These are phyloP conservation scores for Crocidura indochinensis DNA, from an alignment of 2,797 vertebrate species.

Conservation along the genomic window DNA sequence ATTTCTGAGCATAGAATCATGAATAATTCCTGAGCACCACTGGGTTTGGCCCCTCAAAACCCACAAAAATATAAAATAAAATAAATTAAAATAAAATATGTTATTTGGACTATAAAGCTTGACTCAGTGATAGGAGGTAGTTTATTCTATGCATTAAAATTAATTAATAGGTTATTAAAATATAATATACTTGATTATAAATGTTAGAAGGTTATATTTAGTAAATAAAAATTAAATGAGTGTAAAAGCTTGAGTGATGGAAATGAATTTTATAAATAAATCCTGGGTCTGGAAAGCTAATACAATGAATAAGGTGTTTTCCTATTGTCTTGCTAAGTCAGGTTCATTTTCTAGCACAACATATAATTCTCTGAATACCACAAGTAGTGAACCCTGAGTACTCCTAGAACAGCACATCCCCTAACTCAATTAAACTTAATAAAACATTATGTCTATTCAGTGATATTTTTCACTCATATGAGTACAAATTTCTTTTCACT, in stretches of 20 bases:
- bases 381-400: too few relatives aligned
- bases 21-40: too few relatives aligned
- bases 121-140: not conserved
- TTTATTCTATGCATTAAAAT: not conserved
- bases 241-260: not conserved
- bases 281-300: too few relatives aligned
- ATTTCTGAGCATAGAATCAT: too few relatives aligned
- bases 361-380: too few relatives aligned
- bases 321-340: too few relatives aligned
- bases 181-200: not conserved
- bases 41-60: too few relatives aligned
- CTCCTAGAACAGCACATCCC: too few relatives aligned
- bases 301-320: too few relatives aligned
- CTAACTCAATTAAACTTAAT: too few relatives aligned
- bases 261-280: constrained; percentile 38
- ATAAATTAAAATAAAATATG: not conserved
- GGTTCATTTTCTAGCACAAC: too few relatives aligned
- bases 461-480: not conserved
- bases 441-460: not conserved
- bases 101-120: not conserved
- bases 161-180: not conserved
- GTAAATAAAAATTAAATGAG: not conserved
- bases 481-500: not conserved
- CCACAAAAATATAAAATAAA: too few relatives aligned
- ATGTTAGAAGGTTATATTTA: not conserved